Evolutionary conservation across 2,888 invertebrate genomes (phyloP), one percentile per base, ranked within the genome.

Genomic region (Drosophila helvetica): DNA sequence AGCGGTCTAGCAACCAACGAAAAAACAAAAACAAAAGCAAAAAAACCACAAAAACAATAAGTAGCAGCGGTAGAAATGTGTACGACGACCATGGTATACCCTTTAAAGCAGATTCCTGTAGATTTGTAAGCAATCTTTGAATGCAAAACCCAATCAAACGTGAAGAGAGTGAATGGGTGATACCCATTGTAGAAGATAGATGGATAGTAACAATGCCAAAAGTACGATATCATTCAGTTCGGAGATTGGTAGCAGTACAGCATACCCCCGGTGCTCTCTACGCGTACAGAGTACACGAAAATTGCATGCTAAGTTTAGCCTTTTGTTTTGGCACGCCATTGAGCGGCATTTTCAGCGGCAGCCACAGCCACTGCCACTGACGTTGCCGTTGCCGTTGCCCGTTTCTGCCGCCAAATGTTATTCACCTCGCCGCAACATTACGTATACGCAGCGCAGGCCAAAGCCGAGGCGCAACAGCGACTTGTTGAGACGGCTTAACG

Each of bases 251-350:
- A n/a, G 38, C 38, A 15, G 7, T 0, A 7, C 2, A n/a, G n/a
- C 38, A 38, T 38, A 1, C 38, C 38, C 38, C 2, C 15, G 0
- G 0, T 15, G n/a, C 7, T 15, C 15, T 38, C 38, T 38, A 38
- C 38, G 38, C 38, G 38, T 4, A 38, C 38, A 38, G 38, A n/a
- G 38, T 38, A 38, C 38, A 2, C n/a, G 38, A 77, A 67, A 78
- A 72, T 77, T 79, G 82, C 89, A 84, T 79, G 87, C 87, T 86
- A 88, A 84, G 87, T 86, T 88, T 84, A 88, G 87, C 89, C 89
- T 87, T 88, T 84, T 84, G 81, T 84, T 88, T 88, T 88, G 87
- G 87, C 87, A 84, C 87, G 83, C 83, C 80, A 83, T 88, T 83
- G 88, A 83, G 88, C 77, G 75, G 88, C 76, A 82, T 87, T 82